phyloP scores from a whole-genome alignment of 1,140 invertebrate species.

The Bombus confusus region DNA sequence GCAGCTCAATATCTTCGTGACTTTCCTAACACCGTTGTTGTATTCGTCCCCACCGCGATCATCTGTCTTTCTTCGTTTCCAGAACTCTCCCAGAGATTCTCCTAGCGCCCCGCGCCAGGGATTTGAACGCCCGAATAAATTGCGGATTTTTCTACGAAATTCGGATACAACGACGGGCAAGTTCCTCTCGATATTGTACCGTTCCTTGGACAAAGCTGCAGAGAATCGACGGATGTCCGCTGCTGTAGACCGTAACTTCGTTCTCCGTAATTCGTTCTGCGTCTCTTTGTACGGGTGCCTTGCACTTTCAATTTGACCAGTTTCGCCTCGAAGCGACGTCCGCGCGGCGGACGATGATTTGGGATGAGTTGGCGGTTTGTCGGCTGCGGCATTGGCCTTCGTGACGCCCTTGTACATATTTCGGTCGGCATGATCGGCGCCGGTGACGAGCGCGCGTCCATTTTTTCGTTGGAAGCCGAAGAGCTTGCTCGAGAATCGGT shows the following conservation, averaged over 20 bases:
- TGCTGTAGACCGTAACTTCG: background rate
- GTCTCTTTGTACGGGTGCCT: background rate
- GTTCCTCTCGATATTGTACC: too few species aligned
- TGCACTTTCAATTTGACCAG: background rate
- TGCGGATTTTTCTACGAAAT: background rate
- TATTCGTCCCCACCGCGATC: too few species aligned
- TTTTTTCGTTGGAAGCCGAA: conserved; percentile 7
- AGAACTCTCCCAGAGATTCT: background rate
- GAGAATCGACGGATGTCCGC: too few species aligned
- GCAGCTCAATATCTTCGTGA: background rate
- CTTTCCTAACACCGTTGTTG: background rate
- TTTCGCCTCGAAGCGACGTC: background rate
- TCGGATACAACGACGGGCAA: too few species aligned
- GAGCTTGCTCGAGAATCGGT: background rate
- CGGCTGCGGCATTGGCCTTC: conserved; percentile 8
- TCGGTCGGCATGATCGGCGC: conserved; percentile 41
- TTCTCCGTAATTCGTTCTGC: background rate
- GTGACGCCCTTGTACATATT: conserved; percentile 34
- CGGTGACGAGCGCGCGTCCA: conserved; percentile 8
- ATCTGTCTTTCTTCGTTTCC: too few species aligned
- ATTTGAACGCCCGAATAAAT: conserved; percentile 48
- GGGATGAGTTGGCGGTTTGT: background rate
- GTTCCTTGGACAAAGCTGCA: too few species aligned
- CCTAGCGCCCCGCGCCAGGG: background rate
- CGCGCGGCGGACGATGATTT: background rate